Conservation (phyloP, 1,140 invertebrate genomes). For the Drosophila melanogaster region Release_6_plus_ISO1_MT NT_033777.3:22190001-22190500, state of each 20-base stretch:
- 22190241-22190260: constrained; percentile 48
- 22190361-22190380: constrained; percentile 7
- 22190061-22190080: constrained; percentile 16
- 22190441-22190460: constrained; percentile 78
- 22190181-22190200: constrained; percentile 16
- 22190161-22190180: constrained; percentile 11
- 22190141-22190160: constrained; percentile 6
- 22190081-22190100: constrained; percentile 3
- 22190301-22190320: constrained; percentile 28
- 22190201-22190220: constrained; percentile 14
- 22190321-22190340: constrained; percentile 80
- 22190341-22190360: constrained; percentile 18
- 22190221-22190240: constrained; percentile 14
- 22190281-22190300: constrained; percentile 12
- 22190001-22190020: background rate
- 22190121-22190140: constrained; percentile 20
- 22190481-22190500: constrained; percentile 37
- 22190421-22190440: constrained; percentile 71
- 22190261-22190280: constrained; percentile 6
- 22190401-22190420: constrained; percentile 56
- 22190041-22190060: constrained; percentile 5
- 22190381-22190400: constrained; percentile 66
- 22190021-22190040: background rate
- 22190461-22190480: constrained; percentile 57
- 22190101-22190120: constrained; percentile 2